Evolutionary conservation across 30 jellyfish, hydroid and myxozoan genomes (phyloP).

Genomic region (Aurelia coerulea): DNA sequence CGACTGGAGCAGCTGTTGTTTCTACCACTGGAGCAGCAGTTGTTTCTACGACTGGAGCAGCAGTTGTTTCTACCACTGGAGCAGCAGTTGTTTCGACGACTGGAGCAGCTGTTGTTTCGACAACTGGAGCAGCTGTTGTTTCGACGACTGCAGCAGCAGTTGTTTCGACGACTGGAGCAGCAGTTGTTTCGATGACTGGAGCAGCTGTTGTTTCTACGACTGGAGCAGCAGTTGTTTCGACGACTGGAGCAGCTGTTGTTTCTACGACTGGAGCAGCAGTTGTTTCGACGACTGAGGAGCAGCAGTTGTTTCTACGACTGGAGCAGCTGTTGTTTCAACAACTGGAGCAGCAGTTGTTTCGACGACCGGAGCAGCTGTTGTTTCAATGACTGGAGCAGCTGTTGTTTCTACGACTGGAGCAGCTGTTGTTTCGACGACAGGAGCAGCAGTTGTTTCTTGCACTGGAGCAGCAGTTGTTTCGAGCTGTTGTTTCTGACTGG

Average conservation of each 20-base stretch:
- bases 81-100: constrained; percentile 26
- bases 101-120: constrained; percentile 19
- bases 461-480: too few relatives aligned
- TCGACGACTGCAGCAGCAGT: constrained; percentile 28
- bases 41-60: constrained; percentile 4
- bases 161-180: constrained; percentile 21
- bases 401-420: too few relatives aligned
- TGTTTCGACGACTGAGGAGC: too few relatives aligned
- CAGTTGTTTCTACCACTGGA: constrained; percentile 6
- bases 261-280: too few relatives aligned
- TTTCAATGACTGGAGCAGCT: too few relatives aligned
- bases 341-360: too few relatives aligned
- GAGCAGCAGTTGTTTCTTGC: too few relatives aligned
- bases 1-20: constrained; percentile 20
- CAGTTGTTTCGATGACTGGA: constrained; percentile 22
- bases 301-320: too few relatives aligned
- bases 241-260: constrained; percentile 9
- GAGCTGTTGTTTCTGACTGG: too few relatives aligned
- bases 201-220: constrained; percentile 30
- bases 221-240: constrained; percentile 23
- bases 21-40: constrained; percentile 26
- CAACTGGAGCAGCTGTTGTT: constrained; percentile 19
- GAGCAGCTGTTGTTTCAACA: too few relatives aligned
- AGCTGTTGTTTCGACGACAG: too few relatives aligned
- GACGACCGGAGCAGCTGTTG: too few relatives aligned